phyloP scores from a whole-genome alignment of 1,140 invertebrate genomes.

The Oryzaephilus surinamensis region DNA sequence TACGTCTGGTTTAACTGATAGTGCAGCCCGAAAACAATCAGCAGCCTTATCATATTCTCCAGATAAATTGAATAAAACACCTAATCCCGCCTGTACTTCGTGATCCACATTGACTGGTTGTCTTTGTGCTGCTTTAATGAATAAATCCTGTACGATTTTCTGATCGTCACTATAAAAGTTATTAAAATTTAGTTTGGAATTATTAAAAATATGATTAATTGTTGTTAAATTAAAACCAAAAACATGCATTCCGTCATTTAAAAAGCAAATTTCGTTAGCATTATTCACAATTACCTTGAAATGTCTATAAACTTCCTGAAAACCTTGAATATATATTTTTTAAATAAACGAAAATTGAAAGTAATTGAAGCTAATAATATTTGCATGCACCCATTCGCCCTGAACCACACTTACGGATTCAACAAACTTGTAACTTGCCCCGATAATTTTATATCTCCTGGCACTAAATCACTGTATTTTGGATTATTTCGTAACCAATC shows the following conservation, averaged over 20 bases:
- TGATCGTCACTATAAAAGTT: conserved; percentile 42
- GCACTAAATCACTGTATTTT: conserved; percentile 66
- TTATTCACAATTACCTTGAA: too few relatives aligned
- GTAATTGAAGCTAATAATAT: neutral
- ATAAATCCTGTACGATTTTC: conserved; percentile 67
- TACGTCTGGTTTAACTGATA: conserved; percentile 71
- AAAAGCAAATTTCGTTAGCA: too few relatives aligned
- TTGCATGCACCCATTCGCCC: neutral
- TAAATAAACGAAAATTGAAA: neutral
- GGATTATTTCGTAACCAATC: conserved; percentile 80
- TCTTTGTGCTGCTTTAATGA: conserved; percentile 73
- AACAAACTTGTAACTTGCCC: conserved; percentile 37
- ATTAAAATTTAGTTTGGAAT: conserved; percentile 2
- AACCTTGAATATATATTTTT: too few relatives aligned
- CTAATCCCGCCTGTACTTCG: conserved; percentile 92
- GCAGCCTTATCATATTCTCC: conserved; percentile 92
- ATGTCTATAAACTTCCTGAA: too few relatives aligned
- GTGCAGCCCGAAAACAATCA: conserved; percentile 88
- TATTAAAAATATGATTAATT: too few relatives aligned
- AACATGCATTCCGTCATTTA: too few relatives aligned
- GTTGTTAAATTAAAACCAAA: too few relatives aligned
- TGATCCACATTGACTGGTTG: conserved; percentile 72
- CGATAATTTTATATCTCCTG: conserved; percentile 39
- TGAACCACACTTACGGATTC: conserved; percentile 28
- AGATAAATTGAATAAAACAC: conserved; percentile 90